Conservation (phyloP, 2,797 vertebrate genomes). For the Scyliorhinus canicula region DNA sequence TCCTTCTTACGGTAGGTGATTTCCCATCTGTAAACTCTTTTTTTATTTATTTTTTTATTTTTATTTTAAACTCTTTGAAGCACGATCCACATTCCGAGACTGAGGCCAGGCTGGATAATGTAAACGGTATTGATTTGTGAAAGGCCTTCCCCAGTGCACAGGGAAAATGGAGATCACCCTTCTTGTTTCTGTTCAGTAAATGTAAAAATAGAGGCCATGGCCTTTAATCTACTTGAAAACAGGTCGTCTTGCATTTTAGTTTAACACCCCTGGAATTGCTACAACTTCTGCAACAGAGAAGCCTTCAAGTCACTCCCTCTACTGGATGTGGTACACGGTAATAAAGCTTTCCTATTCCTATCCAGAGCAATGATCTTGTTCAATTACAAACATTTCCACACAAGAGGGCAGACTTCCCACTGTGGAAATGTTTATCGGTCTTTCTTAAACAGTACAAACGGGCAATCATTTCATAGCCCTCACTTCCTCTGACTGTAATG, state of each 20-base stretch:
- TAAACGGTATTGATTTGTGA: background rate
- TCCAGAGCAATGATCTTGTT: background rate
- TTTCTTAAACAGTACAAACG: background rate
- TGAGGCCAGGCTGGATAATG: background rate
- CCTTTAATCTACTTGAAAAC: background rate
- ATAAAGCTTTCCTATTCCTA: background rate
- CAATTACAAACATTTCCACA: background rate
- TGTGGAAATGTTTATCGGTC: background rate
- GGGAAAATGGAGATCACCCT: too few relatives aligned
- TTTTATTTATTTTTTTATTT: background rate
- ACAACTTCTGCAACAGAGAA: background rate
- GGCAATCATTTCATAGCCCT: background rate
- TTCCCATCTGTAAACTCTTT: background rate
- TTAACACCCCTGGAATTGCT: background rate
- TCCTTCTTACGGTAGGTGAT: background rate
- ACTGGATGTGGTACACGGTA: background rate
- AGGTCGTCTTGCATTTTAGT: background rate
- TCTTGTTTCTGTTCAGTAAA: background rate
- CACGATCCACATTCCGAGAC: background rate
- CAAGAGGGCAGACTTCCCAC: background rate
- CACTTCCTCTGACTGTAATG: background rate
- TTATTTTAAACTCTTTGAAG: background rate
- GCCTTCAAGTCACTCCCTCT: background rate
- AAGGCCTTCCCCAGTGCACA: too few relatives aligned
- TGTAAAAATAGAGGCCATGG: background rate